Evolutionary conservation across 1,140 invertebrate species (phyloP).

Genomic region (Aphaenogaster ashmeadi): DNA sequence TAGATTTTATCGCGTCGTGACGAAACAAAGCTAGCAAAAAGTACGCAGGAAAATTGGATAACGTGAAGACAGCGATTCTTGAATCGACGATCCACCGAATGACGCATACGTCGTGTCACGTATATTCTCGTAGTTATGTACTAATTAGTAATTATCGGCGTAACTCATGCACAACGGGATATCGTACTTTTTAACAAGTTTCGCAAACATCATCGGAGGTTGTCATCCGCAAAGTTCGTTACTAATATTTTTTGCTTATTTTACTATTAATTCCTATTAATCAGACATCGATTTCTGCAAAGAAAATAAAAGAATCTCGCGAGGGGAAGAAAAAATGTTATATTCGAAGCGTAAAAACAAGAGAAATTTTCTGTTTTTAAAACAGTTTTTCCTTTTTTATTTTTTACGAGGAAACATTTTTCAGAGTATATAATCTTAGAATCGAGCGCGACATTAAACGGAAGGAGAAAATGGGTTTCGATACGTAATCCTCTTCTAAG

Average conservation of each 20-base stretch:
- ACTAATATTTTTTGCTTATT: neutral
- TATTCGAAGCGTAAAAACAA: neutral
- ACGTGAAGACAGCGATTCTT: neutral
- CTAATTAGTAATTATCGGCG: constrained; percentile 34
- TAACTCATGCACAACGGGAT: neutral
- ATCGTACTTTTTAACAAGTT: constrained; percentile 29
- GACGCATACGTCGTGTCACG: constrained; percentile 52
- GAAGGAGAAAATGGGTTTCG: neutral
- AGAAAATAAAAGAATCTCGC: neutral
- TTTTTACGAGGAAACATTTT: neutral
- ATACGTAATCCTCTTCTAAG: constrained; percentile 26
- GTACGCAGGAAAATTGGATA: neutral
- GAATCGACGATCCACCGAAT: neutral
- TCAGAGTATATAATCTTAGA: neutral
- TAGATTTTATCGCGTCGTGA: neutral
- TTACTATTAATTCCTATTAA: constrained; percentile 3
- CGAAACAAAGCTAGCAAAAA: neutral
- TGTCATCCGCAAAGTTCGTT: neutral
- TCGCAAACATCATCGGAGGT: neutral
- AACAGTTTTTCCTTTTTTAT: neutral
- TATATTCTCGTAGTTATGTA: constrained; percentile 6
- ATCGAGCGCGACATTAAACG: neutral
- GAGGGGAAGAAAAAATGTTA: neutral
- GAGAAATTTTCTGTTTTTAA: neutral
- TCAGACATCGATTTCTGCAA: neutral